These are phyloP conservation scores for Amitus sp. DNA, from an alignment of 2,888 invertebrate genomes.

Conservation along the genomic window DNA sequence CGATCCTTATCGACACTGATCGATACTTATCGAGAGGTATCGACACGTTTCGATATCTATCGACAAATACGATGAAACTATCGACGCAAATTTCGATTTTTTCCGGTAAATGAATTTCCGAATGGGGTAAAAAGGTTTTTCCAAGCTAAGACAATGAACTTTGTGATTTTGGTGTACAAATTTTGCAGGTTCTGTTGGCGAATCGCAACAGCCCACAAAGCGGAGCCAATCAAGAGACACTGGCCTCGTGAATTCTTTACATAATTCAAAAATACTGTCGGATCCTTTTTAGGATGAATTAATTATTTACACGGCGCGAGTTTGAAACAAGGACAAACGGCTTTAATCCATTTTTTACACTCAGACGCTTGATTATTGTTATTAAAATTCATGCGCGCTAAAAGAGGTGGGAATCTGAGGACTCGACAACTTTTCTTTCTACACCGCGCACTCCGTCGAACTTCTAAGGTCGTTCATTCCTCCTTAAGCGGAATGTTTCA, in stretches of 20 bases:
- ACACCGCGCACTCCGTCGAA: neutral
- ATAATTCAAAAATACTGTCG: conserved; percentile 2
- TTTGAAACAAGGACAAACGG: neutral
- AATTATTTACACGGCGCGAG: conserved; percentile 6
- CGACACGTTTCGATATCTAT: too few species aligned
- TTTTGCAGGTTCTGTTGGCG: neutral
- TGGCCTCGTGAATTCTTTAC: neutral
- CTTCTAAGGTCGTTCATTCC: too few species aligned
- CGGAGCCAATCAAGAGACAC: neutral
- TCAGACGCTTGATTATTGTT: neutral
- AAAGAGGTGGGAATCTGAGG: neutral
- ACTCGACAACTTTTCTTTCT: neutral
- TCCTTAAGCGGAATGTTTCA: too few species aligned
- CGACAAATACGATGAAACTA: too few species aligned
- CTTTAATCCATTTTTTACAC: conserved; percentile 3
- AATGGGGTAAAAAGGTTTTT: too few species aligned
- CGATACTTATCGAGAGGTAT: too few species aligned
- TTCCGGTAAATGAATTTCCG: too few species aligned
- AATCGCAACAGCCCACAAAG: conserved; percentile 1
- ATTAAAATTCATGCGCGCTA: neutral
- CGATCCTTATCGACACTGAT: too few species aligned
- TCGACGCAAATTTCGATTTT: too few species aligned
- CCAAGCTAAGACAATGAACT: too few species aligned
- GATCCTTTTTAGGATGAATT: neutral
- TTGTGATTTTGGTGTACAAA: too few species aligned